Percentiles rank a stretch among this genome's conserved stretches.
Evolutionary conservation across 2,888 invertebrate genomes (phyloP).

Genomic region (Coremacera marginata): DNA sequence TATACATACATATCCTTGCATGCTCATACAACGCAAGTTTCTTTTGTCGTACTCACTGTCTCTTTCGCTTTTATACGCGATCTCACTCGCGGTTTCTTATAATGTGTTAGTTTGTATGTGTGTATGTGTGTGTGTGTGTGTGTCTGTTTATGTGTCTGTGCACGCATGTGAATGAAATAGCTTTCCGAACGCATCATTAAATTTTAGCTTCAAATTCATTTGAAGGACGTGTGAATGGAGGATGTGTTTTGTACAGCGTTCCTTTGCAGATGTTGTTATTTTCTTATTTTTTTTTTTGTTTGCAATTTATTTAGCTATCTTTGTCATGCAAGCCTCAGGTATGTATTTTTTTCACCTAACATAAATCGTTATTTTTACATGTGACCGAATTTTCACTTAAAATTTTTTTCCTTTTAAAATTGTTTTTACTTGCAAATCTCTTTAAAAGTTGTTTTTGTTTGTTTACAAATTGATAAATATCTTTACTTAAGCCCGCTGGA

Average conservation of each 20-base stretch:
- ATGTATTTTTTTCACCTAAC: no score
- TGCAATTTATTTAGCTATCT: no score
- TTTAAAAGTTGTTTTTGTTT: no score
- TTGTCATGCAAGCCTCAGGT: no score
- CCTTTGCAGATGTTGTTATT: not conserved
- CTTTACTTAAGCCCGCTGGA: no score
- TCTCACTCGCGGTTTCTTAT: not conserved
- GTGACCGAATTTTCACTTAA: no score
- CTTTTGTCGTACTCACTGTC: no score
- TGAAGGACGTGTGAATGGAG: not conserved
- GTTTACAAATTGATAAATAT: no score
- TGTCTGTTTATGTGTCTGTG: conserved; percentile 42
- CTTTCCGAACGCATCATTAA: conserved; percentile 45
- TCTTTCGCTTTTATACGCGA: no score
- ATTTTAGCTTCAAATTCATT: conserved; percentile 4
- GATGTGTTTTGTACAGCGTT: not conserved
- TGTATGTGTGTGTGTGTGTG: conserved; percentile 44
- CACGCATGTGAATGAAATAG: conserved; percentile 35
- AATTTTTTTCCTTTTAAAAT: no score
- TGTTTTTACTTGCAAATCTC: no score
- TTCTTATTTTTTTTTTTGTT: not conserved
- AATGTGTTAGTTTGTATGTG: conserved; percentile 42
- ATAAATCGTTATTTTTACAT: no score
- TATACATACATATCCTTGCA: conserved; percentile 29
- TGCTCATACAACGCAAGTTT: not conserved